phyloP scores from a whole-genome alignment of 2,888 invertebrate species.

The Nebria brevicollis region DNA sequence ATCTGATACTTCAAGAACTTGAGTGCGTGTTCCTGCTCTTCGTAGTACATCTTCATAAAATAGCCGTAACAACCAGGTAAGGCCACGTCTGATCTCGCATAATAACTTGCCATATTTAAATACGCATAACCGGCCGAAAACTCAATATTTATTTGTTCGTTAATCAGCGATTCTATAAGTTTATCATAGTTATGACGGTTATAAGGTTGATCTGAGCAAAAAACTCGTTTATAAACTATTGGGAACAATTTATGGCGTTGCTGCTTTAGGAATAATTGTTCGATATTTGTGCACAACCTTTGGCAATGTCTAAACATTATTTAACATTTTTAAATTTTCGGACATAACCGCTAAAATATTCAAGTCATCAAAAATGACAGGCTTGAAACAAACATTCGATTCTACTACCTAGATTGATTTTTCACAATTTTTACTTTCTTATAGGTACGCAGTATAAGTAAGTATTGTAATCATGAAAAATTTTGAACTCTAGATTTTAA shows the following conservation, averaged over 20 bases:
- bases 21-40: conserved; percentile 64
- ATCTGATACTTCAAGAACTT: conserved; percentile 63
- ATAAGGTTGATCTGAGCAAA: not conserved
- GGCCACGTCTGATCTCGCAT: conserved; percentile 63
- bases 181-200: conserved; percentile 58
- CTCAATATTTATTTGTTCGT: conserved; percentile 69
- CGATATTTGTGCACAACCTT: not conserved
- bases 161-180: conserved; percentile 65
- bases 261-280: no score
- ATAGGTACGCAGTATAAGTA: no score
- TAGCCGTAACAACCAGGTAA: conserved; percentile 62
- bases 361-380: not conserved
- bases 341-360: not conserved
- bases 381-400: not conserved
- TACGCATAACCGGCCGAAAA: conserved; percentile 71
- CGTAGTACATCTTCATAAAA: conserved; percentile 65
- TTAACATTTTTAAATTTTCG: not conserved
- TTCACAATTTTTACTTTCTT: not conserved
- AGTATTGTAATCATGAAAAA: no score
- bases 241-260: not conserved
- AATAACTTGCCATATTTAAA: conserved; percentile 69
- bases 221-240: conserved; percentile 4
- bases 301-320: not conserved
- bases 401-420: not conserved
- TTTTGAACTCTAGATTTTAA: no score